Base-by-base conservation (phyloP, 2,797 vertebrate genomes). In the Pangasius djambal region DNA sequence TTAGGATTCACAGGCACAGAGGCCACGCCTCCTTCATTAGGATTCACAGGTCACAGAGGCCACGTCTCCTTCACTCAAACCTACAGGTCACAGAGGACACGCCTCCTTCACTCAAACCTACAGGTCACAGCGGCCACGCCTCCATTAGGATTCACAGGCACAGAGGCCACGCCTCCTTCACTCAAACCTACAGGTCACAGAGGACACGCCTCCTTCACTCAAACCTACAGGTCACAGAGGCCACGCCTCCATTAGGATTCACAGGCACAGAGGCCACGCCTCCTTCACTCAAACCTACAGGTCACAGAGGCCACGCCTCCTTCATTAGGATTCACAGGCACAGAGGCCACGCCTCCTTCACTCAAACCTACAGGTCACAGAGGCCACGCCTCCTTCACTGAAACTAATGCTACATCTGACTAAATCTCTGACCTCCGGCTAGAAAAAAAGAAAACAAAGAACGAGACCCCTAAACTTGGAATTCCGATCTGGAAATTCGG, bases 121-220 rank as follows among this genome's bases (percentile, higher is more conserved):
- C 10, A 65, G 2, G 4, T 40, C 63, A 31, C 65, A 67, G 12
- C 31, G 65, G 28, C 28, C 1, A 5, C 65, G 0, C 65, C n/a
- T 67, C 15, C 65, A 37, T 37, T 37, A 37, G 37, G 37, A 37
- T 37, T 1, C 37, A 37, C 37, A 37, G 37, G 37, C 63, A 31
- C 65, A 69, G 12, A 69, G 65, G 28, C 28, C 1, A 5, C 65
- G 0, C 65, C n/a, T 69, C 16, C 65, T 69, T 34, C 6, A 0
- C 0, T 31, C 0, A 31, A 0, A 67, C 0, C 3, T 0, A 31
- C n/a, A 37, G 13, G 1, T 37, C 67, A 34, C 31, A 31, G 4
- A 74, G 69, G 69, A 6, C 69, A 70, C 31, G 2, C 10, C 10
- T 65, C 9, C 65, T 67, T 67, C 3, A 1, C 2, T 63, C 0